A percentile compares a stretch with the other conserved stretches of the same genome.
Conservation (phyloP, 2,797 vertebrate genomes). For the Notamacropus eugenii region DNA sequence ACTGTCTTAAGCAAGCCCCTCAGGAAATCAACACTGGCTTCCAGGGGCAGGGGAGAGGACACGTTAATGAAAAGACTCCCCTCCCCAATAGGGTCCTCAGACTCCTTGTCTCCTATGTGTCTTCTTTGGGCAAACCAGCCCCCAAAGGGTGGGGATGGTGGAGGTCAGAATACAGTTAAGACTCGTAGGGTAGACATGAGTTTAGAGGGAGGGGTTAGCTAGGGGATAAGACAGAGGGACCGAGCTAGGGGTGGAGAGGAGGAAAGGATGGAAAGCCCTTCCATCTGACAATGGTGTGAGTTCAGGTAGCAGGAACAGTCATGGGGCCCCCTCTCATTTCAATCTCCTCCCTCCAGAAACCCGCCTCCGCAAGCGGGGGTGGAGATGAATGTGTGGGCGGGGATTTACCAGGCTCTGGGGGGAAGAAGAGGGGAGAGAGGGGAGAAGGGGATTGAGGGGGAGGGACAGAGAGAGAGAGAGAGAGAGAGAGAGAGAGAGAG, state of each 20-base stretch:
- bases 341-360: constrained; percentile 22
- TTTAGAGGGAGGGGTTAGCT: neutral
- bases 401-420: constrained; percentile 18
- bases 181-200: neutral
- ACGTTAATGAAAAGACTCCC: neutral
- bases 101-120: neutral
- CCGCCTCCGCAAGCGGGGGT: constrained; percentile 49
- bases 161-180: neutral
- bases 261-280: neutral
- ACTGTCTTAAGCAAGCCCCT: neutral
- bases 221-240: neutral
- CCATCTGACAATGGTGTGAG: neutral
- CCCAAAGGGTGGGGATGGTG: neutral
- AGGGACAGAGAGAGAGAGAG: neutral
- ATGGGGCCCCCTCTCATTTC: neutral
- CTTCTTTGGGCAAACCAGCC: neutral
- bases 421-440: neutral
- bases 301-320: neutral
- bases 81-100: neutral
- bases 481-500: too few relatives aligned
- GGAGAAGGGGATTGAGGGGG: neutral
- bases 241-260: neutral
- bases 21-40: neutral
- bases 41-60: neutral
- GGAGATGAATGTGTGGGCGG: constrained; percentile 61